A percentile compares a stretch with the other conserved stretches of the same genome.
Evolutionary conservation across 2,888 invertebrate species (phyloP).

Genomic region (Geotrupes spiniger): DNA sequence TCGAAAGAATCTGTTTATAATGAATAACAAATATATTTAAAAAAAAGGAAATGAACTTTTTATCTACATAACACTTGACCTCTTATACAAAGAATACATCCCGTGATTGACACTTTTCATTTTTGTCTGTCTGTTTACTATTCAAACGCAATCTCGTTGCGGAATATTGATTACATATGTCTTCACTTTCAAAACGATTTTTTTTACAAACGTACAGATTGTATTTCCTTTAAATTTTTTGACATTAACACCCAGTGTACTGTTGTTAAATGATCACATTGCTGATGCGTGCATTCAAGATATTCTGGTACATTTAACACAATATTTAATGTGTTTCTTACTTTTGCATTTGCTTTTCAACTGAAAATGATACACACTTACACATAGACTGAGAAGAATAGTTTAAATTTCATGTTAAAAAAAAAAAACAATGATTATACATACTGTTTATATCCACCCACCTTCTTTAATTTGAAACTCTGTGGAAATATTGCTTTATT

Average conservation of each 20-base stretch:
- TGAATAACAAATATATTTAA: conserved; percentile 29
- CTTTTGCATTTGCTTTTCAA: background rate
- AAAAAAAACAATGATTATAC: too few species aligned
- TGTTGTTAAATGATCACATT: conserved; percentile 12
- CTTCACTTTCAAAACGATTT: conserved; percentile 23
- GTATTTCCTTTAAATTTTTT: background rate
- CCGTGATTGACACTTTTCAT: conserved; percentile 36
- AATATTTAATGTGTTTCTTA: background rate
- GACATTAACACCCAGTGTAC: background rate
- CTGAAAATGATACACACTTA: background rate
- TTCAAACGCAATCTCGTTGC: conserved; percentile 27
- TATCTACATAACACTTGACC: conserved; percentile 42
- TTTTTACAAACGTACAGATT: conserved; percentile 6
- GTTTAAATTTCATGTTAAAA: too few species aligned
- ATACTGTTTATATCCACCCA: too few species aligned
- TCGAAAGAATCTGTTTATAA: conserved; percentile 3
- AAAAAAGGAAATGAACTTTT: conserved; percentile 49
- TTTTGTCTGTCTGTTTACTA: conserved; percentile 33
- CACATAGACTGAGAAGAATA: background rate
- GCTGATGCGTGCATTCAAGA: conserved; percentile 9
- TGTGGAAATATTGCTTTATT: too few species aligned
- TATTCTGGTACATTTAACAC: conserved; percentile 18
- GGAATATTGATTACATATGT: conserved; percentile 26
- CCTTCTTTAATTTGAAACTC: too few species aligned
- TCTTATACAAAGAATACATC: conserved; percentile 28